Base-by-base conservation (phyloP, 2,113 vertebrate genomes). In the Bubo scandiacus region DNA sequence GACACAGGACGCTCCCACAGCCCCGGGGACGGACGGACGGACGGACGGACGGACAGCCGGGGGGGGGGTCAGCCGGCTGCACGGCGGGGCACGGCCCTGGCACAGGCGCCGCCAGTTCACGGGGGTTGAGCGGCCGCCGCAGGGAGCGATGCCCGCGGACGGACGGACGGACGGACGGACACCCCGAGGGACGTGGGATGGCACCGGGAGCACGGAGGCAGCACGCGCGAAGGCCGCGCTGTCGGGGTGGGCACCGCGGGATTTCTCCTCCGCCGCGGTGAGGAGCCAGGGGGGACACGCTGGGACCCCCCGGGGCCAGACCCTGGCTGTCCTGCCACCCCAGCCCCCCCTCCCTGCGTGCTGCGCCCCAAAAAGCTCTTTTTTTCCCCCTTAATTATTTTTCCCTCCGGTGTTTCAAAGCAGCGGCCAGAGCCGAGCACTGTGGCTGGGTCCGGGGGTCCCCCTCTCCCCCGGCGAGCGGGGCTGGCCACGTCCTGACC, bases 161-260 rank as follows among this genome's bases (percentile, higher is more conserved):
- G n/a, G n/a, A n/a, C 6, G 3, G 80, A 13, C 20, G 29, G 87
- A 59, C 1, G 16, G 17, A 15, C 20, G 0, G 58, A 42, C 40
- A 42, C 40, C 40, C 40, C 40, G 40, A 23, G 34, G 87, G 83
- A 88, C 34, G 0, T 7, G 6, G 81, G 12, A 15, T 70, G 18
- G 2, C 42, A 8, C 55, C 9, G 30, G 40, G 45, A 61, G 47
- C 52, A 2, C 2, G 12, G 57, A 57, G 57, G 29, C 65, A 13
- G 36, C 4, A 7, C 38, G 0, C 25, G 43, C 1, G 1, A 43
- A 17, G 68, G 90, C 70, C 2, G 11, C 4, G 5, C 3, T 43
- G 42, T 43, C 42, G 9, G 59, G 32, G 16, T 3, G 77, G 81
- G 68, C 51, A 5, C 57, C 3, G 2, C 4, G 6, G 29, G 59